These are phyloP conservation scores for Parapsyche elsis DNA, from an alignment of 1,140 invertebrate species.

Conservation along the genomic window DNA sequence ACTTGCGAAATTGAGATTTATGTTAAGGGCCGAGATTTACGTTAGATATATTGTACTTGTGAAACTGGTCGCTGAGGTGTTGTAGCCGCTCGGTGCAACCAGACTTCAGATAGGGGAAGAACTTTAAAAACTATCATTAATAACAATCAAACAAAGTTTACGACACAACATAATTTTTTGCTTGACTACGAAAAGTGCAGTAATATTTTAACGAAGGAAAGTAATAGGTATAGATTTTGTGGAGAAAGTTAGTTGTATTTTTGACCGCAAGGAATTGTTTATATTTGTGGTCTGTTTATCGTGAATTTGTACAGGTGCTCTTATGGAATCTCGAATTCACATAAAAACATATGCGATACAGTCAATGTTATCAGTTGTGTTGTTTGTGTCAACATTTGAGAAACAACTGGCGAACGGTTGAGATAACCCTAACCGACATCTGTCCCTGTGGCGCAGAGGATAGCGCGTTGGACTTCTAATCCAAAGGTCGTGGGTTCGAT, in stretches of 20 bases:
- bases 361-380: not conserved
- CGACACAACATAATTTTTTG: too few species aligned
- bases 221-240: too few species aligned
- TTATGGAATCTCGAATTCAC: not conserved
- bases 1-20: slow-evolving; percentile 55
- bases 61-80: slow-evolving; percentile 16
- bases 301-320: not conserved
- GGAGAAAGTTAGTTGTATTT: too few species aligned
- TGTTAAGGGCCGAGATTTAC: slow-evolving; percentile 53
- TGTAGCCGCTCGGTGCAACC: not conserved
- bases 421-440: not conserved
- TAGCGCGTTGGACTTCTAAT: slow-evolving; percentile 72
- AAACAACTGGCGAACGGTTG: not conserved
- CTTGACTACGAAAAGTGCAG: too few species aligned
- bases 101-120: too few species aligned
- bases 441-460: slow-evolving; percentile 60
- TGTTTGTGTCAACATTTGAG: not conserved
- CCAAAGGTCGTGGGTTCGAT: slow-evolving; percentile 75
- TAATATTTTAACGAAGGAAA: too few species aligned
- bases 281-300: not conserved
- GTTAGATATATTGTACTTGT: slow-evolving; percentile 40
- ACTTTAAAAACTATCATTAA: too few species aligned
- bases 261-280: too few species aligned
- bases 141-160: too few species aligned
- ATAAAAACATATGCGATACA: slow-evolving; percentile 2